phyloP scores from a whole-genome alignment of 2,113 vertebrate species.

The Ameiurus melas region DNA sequence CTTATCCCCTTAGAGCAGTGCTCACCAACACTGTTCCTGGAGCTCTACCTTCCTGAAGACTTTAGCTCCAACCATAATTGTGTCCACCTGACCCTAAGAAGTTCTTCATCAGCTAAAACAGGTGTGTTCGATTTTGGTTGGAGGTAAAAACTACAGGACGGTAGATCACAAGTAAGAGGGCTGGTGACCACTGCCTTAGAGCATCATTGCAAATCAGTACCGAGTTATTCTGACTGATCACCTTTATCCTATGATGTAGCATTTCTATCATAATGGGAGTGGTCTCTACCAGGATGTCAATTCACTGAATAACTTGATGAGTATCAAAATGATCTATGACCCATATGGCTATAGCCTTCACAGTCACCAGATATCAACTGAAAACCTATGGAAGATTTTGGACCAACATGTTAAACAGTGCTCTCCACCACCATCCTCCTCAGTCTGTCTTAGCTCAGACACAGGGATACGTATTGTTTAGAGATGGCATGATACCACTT shows the following conservation, averaged over 20 bases:
- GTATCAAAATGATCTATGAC: background rate
- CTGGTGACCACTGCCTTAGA: too few species aligned
- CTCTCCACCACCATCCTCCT: background rate
- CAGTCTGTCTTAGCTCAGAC: background rate
- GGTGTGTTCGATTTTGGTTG: too few species aligned
- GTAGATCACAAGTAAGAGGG: too few species aligned
- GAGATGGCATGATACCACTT: background rate
- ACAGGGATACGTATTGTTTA: background rate
- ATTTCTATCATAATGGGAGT: background rate
- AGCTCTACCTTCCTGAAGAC: too few species aligned
- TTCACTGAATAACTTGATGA: background rate
- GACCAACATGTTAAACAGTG: background rate
- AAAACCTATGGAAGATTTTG: background rate
- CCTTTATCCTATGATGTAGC: background rate
- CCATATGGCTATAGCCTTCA: background rate
- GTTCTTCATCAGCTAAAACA: too few species aligned
- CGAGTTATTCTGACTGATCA: background rate
- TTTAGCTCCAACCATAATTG: too few species aligned
- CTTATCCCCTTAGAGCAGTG: background rate
- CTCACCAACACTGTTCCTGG: too few species aligned
- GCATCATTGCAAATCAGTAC: background rate
- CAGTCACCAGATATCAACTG: background rate
- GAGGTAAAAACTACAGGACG: too few species aligned
- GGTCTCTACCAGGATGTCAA: background rate
- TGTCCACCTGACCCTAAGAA: too few species aligned